Base-by-base conservation (phyloP, 2,113 vertebrate species). In the Fukomys damarensis region DNA sequence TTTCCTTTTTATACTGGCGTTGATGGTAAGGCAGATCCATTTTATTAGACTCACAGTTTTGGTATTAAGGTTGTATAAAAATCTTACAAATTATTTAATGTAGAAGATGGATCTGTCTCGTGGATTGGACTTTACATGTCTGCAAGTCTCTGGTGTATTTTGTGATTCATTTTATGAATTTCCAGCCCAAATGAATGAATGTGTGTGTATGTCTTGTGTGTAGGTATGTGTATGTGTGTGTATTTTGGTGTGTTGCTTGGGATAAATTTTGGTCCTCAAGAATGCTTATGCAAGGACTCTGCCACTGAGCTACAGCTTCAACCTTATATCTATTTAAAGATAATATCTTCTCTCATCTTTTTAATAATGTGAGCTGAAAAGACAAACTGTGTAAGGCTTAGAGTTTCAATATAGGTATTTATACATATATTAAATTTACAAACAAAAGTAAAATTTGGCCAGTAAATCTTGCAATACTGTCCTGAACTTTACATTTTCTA, bases 331-430 rank as follows among this genome's bases (percentile, higher is more conserved):
- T 91, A 68, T 94, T 76, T 65, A 83, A 83, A 86, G 30, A 66
- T 87, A 70, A 8, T 77, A 70, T 76, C 85, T 96, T 83, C 30
- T 95, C 70, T 93, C 38, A 59, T 91, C 20, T 46, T 91, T 59
- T 43, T 86, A 77, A 63, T 93, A 85, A 84, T 7, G 58, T 88
- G 54, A 89, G 46, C 30, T 85, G 24, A 89, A 72, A 93, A 89
- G 30, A 85, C 28, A 74, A 89, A 41, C 52, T n/a, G n/a, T 79
- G 26, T 93, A 91, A 79, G 49, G 20, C 26, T 63, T 91, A 88
- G n/a, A 52, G 74, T 84, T 52, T 95, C 46, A 79, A 65, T 91
- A 72, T 80, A 77, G 32, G 4, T 81, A 70, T 54, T 80, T 52
- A 30, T 56, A 68, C 61, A 80, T 85, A 91, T 77, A 90, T 63